These are phyloP conservation scores for Spatulosminthurus flaviceps DNA, from an alignment of 2,888 invertebrate genomes.

Conservation along the genomic window DNA sequence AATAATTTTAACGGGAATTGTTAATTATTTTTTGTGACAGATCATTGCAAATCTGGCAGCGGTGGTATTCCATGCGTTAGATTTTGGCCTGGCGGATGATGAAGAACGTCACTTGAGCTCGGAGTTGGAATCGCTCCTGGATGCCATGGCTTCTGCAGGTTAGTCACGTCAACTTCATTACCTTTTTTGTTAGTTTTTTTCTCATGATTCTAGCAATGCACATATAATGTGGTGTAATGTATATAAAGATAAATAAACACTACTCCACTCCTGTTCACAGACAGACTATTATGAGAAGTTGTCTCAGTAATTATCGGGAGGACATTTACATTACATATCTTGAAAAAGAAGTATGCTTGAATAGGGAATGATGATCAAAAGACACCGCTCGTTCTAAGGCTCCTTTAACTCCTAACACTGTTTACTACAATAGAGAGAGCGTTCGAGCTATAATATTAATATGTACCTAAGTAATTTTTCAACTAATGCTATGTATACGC, in stretches of 20 bases:
- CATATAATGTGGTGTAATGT: not conserved
- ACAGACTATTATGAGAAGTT: not conserved
- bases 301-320: not conserved
- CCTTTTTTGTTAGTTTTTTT: not conserved
- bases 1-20: not conserved
- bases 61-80: conserved; percentile 87
- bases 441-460: not conserved
- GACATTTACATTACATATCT: not conserved
- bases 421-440: too few relatives aligned
- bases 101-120: conserved; percentile 88
- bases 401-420: too few relatives aligned
- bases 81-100: conserved; percentile 84
- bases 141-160: conserved; percentile 82
- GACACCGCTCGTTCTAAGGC: not conserved
- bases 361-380: conserved; percentile 20
- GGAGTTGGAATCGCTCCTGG: conserved; percentile 85
- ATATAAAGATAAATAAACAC: not conserved
- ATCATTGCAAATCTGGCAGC: conserved; percentile 82
- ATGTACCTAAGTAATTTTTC: too few relatives aligned
- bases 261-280: conserved; percentile 4
- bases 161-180: conserved; percentile 64
- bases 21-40: conserved; percentile 69
- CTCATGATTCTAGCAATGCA: not conserved
- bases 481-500: too few relatives aligned
- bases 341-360: not conserved